Evolutionary conservation across 2,797 vertebrate genomes (phyloP).

Genomic region (Amblyraja radiata): DNA sequence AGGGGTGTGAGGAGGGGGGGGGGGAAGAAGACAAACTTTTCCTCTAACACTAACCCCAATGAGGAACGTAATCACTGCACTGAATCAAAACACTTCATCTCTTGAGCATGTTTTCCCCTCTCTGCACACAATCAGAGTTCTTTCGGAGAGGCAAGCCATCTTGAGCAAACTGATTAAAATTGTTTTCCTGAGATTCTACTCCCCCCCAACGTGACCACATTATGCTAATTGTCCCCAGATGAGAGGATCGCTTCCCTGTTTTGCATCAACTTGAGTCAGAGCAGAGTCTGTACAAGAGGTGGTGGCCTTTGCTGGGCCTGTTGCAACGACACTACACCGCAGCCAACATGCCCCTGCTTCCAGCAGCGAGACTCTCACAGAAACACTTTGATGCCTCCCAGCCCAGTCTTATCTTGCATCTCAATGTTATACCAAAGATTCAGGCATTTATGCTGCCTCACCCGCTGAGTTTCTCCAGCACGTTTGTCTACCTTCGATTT

Average conservation of each 20-base stretch:
- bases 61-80: not conserved
- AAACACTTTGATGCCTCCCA: slow-evolving; percentile 43
- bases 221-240: slow-evolving; percentile 69
- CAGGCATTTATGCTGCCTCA: not conserved
- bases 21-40: too few relatives aligned
- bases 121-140: not conserved
- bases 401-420: slow-evolving; percentile 44
- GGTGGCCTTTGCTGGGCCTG: slow-evolving; percentile 42
- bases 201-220: slow-evolving; percentile 45
- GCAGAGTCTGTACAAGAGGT: slow-evolving; percentile 46
- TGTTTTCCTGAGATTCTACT: slow-evolving; percentile 43
- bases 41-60: not conserved
- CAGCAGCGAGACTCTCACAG: slow-evolving; percentile 48
- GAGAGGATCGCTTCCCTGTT: slow-evolving; percentile 44
- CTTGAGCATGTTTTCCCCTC: not conserved
- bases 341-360: slow-evolving; percentile 44
- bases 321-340: slow-evolving; percentile 35
- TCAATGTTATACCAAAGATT: slow-evolving; percentile 40
- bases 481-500: too few relatives aligned
- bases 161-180: slow-evolving; percentile 44
- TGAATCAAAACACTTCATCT: not conserved
- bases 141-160: slow-evolving; percentile 26
- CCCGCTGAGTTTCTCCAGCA: not conserved
- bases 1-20: too few relatives aligned
- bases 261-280: slow-evolving; percentile 45